Evolutionary conservation across 2,888 invertebrate species (phyloP).

Genomic region (Baccha elongata): DNA sequence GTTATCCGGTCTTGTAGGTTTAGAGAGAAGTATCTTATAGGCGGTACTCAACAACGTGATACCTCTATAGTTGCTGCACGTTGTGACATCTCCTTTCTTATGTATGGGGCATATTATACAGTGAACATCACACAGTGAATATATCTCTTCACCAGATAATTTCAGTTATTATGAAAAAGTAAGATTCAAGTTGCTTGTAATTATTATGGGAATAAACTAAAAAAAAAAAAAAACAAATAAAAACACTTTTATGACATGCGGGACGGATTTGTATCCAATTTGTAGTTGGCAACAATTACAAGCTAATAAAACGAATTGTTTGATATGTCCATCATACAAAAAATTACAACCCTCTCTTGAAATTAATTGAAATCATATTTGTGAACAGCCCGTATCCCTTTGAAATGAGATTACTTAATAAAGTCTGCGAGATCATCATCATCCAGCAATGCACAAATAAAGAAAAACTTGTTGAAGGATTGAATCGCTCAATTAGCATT

Average conservation of each 20-base stretch:
- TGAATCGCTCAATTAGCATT: conserved; percentile 66
- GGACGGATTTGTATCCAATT: conserved; percentile 57
- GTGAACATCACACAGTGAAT: too few species aligned
- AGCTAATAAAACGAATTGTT: conserved; percentile 55
- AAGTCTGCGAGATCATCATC: conserved; percentile 21
- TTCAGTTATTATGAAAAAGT: too few species aligned
- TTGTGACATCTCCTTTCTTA: too few species aligned
- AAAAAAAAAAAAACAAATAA: background rate
- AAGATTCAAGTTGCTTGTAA: background rate
- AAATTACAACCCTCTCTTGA: background rate
- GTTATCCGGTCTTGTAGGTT: too few species aligned
- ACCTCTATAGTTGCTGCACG: too few species aligned
- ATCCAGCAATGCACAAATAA: conserved; percentile 20
- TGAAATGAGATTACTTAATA: conserved; percentile 51
- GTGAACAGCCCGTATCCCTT: conserved; percentile 59
- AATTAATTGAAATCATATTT: conserved; percentile 63
- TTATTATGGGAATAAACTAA: background rate
- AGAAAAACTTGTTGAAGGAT: conserved; percentile 57
- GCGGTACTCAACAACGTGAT: too few species aligned
- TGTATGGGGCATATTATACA: too few species aligned
- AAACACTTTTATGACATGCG: conserved; percentile 41
- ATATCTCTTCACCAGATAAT: too few species aligned
- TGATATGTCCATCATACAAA: conserved; percentile 1
- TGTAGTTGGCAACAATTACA: conserved; percentile 61
- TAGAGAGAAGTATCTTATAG: too few species aligned